Evolutionary conservation across 2,888 invertebrate species (phyloP).

Genomic region (Syritta pipiens): DNA sequence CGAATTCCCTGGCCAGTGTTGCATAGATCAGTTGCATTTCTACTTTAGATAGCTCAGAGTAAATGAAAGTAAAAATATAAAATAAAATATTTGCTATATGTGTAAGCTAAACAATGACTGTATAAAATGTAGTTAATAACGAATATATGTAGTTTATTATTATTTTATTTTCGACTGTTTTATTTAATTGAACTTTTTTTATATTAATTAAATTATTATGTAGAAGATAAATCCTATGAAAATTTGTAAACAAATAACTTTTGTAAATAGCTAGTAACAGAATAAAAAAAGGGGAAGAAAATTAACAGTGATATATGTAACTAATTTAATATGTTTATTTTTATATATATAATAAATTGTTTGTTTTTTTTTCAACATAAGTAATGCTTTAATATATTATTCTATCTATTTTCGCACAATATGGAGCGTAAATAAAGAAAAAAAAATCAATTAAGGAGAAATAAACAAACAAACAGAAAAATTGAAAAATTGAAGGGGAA

Average conservation of each 20-base stretch:
- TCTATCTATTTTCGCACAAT: no score
- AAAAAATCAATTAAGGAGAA: background rate
- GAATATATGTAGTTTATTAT: constrained; percentile 29
- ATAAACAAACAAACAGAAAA: constrained; percentile 33
- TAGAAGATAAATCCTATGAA: constrained; percentile 46
- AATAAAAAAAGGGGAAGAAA: constrained; percentile 21
- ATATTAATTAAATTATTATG: constrained; percentile 65
- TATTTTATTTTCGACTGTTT: constrained; percentile 54
- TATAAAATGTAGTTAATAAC: constrained; percentile 61
- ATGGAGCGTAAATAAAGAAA: constrained; percentile 14
- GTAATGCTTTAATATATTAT: constrained; percentile 43
- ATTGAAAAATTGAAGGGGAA: background rate
- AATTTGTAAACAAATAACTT: constrained; percentile 42
- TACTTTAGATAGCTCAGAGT: constrained; percentile 24
- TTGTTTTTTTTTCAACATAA: constrained; percentile 37
- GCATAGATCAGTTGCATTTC: constrained; percentile 38
- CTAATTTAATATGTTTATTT: constrained; percentile 52
- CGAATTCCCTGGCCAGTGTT: constrained; percentile 63
- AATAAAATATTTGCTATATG: constrained; percentile 64
- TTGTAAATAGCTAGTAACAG: constrained; percentile 55
- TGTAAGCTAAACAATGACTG: constrained; percentile 60
- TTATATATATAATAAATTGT: constrained; percentile 37
- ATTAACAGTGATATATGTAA: constrained; percentile 68
- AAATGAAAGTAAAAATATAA: constrained; percentile 6
- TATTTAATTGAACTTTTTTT: constrained; percentile 64